Base-by-base conservation (phyloP, 2,888 invertebrate species). In the Calliopum simillimum region DNA sequence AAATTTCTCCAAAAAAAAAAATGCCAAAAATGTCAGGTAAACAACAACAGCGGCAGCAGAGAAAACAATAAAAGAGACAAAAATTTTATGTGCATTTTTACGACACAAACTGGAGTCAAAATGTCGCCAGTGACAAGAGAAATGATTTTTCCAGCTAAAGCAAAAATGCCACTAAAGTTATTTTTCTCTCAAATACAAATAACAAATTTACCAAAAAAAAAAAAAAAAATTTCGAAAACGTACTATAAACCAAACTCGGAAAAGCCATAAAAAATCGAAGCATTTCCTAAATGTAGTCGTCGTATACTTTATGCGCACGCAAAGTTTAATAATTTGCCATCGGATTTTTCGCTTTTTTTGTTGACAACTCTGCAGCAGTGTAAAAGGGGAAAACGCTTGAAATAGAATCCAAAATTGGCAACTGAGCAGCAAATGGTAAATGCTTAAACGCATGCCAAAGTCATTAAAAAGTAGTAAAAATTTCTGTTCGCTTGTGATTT, bases 1-100 rank as follows among this genome's bases (percentile, higher is more conserved):
- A 6, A 8, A 8, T 33, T 33, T 6, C 33, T 33, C 8, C 8
- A 33, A 33, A 33, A 33, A 33, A 0, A 33, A 6, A 33, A 33
- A 33, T 33, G 33, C 33, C 33, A 49, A 33, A 51, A 65, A 53
- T 25, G 53, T 21, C 65, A 65, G 65, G 65, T 65, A 55, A 53
- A 65, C 43, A 13, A 55, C 23, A 53, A 65, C 21, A 61, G n/a
- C n/a, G 8, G 33, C 33, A 33, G 8, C 5, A 8, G 8, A 33
- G 33, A 33, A 33, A 33, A 33, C 33, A 5, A 8, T 33, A 33
- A 33, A 33, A 33, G 33, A 33, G 33, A 33, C 33, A 65, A 43
- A 23, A n/a, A 55, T 55, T 65, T 65, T 55, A 65, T 65, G 65
- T 23, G 65, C 53, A 43, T 21, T 53, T 65, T 65, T 65, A 55